Conservation (phyloP, 2,113 vertebrate genomes). For the Hassar affinis region DNA sequence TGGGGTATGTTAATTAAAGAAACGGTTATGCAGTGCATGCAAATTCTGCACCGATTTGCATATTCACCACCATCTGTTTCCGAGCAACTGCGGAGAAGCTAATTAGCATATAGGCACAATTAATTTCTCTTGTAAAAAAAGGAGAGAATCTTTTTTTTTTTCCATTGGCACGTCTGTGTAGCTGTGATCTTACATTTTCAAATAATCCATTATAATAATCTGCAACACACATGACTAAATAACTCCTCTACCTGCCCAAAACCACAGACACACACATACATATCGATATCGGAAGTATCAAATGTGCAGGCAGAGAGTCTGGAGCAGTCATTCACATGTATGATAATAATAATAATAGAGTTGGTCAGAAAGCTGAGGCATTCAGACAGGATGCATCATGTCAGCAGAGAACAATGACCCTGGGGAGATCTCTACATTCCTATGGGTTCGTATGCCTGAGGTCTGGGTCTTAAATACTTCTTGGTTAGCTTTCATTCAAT, state of each 20-base stretch:
- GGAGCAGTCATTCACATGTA: constrained; percentile 18
- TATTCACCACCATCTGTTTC: constrained; percentile 99
- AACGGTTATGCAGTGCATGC: constrained; percentile 88
- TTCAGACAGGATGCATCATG: constrained; percentile 40
- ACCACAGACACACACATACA: not conserved
- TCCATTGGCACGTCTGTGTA: not conserved
- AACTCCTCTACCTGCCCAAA: not conserved
- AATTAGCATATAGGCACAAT: constrained; percentile 99
- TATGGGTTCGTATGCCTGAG: constrained; percentile 12
- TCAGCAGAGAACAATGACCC: constrained; percentile 33
- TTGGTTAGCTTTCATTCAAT: not conserved
- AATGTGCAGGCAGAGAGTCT: constrained; percentile 12
- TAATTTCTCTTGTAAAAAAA: constrained; percentile 93
- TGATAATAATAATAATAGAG: constrained; percentile 33
- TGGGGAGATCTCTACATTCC: constrained; percentile 49
- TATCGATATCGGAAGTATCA: not conserved
- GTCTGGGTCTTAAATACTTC: not conserved
- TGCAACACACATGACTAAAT: constrained; percentile 5
- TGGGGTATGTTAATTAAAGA: constrained; percentile 90
- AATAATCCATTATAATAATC: constrained; percentile 23
- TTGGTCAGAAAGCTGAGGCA: constrained; percentile 28
- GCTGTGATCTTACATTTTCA: constrained; percentile 16
- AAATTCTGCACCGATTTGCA: constrained; percentile 99
- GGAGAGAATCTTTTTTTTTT: constrained; percentile 74
- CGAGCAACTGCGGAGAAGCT: constrained; percentile 88